Conservation (phyloP, 1,140 invertebrate genomes). For the Chymomyza costata region DNA sequence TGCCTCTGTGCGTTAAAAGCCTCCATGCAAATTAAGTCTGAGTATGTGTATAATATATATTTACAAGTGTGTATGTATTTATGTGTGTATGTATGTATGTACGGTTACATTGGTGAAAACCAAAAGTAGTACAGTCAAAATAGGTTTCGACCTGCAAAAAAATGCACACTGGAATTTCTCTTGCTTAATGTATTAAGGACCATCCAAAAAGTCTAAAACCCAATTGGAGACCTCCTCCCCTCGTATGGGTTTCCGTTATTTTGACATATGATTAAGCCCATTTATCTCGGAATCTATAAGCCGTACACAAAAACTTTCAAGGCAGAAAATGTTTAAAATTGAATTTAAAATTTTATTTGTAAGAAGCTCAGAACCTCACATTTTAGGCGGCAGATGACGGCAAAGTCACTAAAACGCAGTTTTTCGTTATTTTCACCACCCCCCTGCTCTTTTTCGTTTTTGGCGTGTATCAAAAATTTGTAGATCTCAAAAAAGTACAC, state of each 20-base stretch:
- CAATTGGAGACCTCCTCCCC: too few relatives aligned
- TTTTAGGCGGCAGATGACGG: too few relatives aligned
- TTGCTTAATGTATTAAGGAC: background rate
- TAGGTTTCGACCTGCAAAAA: background rate
- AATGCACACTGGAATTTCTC: too few relatives aligned
- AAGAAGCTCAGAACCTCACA: background rate
- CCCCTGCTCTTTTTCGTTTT: too few relatives aligned
- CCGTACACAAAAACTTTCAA: too few relatives aligned
- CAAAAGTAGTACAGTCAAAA: background rate
- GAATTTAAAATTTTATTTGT: background rate
- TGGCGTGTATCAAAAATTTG: too few relatives aligned
- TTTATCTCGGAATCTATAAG: background rate
- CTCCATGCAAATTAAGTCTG: background rate
- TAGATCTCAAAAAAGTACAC: too few relatives aligned
- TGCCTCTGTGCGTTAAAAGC: background rate
- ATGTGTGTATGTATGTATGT: constrained; percentile 1
- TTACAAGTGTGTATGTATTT: constrained; percentile 4
- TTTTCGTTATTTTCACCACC: too few relatives aligned
- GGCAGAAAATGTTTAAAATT: too few relatives aligned
- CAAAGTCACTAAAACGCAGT: too few relatives aligned
- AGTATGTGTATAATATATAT: constrained; percentile 1
- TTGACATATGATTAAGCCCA: background rate
- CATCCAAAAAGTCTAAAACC: background rate
- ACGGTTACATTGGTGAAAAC: constrained; percentile 4
- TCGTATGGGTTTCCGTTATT: background rate